Evolutionary conservation across 2,888 invertebrate species (phyloP).

Genomic region (Stegana nigrithorax): DNA sequence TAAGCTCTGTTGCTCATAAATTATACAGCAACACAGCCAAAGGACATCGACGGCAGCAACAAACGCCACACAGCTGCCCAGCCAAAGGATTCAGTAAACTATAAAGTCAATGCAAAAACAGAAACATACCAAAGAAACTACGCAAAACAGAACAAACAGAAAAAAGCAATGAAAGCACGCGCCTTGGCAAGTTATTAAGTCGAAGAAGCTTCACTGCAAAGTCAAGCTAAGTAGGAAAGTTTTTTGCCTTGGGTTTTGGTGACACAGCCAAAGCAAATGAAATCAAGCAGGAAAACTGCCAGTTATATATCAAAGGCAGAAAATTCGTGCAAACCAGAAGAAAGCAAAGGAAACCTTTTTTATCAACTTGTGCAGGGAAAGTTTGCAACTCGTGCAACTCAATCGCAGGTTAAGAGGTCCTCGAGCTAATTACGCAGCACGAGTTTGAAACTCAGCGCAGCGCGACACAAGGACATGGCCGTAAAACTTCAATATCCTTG

Average conservation of each 20-base stretch:
- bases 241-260: not conserved
- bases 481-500: not conserved
- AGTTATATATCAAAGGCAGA: not conserved
- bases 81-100: not conserved
- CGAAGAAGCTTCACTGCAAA: no score
- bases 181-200: no score
- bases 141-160: not conserved
- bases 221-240: no score
- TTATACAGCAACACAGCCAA: conserved; percentile 57
- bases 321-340: not conserved
- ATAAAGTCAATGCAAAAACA: not conserved
- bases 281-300: not conserved
- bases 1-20: conserved; percentile 45
- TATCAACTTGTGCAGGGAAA: not conserved
- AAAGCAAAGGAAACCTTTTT: conserved; percentile 3
- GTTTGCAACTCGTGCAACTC: not conserved
- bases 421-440: conserved; percentile 8
- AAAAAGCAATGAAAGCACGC: not conserved
- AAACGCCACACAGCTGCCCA: conserved; percentile 2
- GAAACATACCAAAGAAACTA: not conserved
- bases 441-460: not conserved
- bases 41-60: conserved; percentile 42
- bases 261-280: no score
- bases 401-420: conserved; percentile 5
- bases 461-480: not conserved